A percentile compares a stretch with the other conserved stretches of the same genome.
Conservation (phyloP, 2,888 invertebrate species). For the Lamproptera curius region DNA sequence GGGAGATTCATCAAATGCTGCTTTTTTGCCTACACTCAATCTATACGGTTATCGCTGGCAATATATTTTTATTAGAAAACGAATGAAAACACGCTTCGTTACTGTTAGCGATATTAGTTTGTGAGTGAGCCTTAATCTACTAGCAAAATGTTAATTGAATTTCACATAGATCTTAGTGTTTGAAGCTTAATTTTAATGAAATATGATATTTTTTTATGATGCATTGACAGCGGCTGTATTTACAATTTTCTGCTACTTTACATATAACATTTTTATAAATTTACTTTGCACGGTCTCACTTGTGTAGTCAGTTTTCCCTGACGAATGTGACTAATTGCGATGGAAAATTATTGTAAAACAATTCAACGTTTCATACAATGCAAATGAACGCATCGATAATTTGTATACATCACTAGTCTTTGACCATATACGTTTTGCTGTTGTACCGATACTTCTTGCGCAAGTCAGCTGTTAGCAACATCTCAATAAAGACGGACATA, state of each 20-base stretch:
- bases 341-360: not conserved
- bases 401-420: slow-evolving; percentile 7
- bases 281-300: not conserved
- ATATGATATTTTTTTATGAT: not conserved
- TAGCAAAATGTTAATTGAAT: no score
- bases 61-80: no score
- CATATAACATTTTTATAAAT: not conserved
- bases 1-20: not conserved
- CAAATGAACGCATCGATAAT: slow-evolving; percentile 17
- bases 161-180: no score
- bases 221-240: not conserved
- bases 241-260: not conserved
- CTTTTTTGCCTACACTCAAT: no score
- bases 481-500: not conserved
- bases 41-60: no score
- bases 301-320: slow-evolving; percentile 4
- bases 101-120: no score
- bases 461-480: not conserved
- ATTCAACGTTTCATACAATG: not conserved
- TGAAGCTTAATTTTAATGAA: no score
- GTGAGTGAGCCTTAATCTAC: no score
- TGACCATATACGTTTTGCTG: slow-evolving; percentile 2
- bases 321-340: not conserved
- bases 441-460: not conserved
- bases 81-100: no score